Conservation (phyloP, 2,113 vertebrate genomes). For the Gopherus flavomarginatus region DNA sequence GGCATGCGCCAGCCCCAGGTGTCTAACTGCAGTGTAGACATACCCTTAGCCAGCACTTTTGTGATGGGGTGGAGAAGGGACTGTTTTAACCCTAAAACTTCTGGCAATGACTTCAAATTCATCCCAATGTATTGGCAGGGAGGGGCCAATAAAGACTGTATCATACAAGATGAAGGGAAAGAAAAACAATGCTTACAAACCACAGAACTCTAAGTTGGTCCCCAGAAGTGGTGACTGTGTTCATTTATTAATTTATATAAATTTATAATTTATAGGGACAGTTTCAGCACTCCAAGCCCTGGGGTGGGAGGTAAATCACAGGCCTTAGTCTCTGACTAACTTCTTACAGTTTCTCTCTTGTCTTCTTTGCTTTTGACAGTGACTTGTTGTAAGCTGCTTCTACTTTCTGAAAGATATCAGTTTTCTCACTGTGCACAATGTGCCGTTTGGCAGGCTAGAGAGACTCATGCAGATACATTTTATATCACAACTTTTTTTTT, state of each 20-base stretch:
- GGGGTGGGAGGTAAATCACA: neutral
- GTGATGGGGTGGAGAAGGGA: neutral
- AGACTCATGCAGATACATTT: slow-evolving; percentile 65
- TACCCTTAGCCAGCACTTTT: neutral
- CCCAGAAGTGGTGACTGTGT: neutral
- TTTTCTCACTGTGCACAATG: slow-evolving; percentile 58
- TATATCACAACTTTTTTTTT: slow-evolving; percentile 31
- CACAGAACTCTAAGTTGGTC: neutral
- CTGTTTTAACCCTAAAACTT: slow-evolving; percentile 10
- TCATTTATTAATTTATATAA: neutral
- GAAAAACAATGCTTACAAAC: neutral
- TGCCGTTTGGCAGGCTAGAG: slow-evolving; percentile 36
- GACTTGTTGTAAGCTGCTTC: slow-evolving; percentile 37
- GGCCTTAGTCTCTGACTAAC: neutral
- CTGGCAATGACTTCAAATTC: neutral
- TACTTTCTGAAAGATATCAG: slow-evolving; percentile 15
- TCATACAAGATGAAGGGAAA: slow-evolving; percentile 8
- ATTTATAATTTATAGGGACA: neutral
- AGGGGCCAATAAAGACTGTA: neutral
- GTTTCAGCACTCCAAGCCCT: neutral
- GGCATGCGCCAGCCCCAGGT: neutral
- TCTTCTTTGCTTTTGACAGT: slow-evolving; percentile 19
- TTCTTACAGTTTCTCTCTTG: slow-evolving; percentile 8
- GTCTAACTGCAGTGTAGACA: neutral
- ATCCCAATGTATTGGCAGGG: neutral